phyloP scores from a whole-genome alignment of 2,888 invertebrate species.

The Teleogryllus oceanicus region DNA sequence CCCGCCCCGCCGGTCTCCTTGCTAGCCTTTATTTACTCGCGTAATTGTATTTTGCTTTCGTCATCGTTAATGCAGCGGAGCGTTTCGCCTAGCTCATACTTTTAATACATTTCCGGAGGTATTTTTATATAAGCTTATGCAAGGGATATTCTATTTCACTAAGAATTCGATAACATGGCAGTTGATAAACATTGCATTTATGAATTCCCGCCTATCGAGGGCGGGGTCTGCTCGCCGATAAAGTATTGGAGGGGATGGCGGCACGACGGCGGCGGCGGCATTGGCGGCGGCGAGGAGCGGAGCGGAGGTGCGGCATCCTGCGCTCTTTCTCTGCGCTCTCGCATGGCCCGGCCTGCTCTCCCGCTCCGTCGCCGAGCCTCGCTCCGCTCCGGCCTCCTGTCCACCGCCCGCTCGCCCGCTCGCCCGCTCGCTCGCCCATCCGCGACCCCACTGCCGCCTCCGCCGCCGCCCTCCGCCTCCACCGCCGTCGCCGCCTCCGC shows the following conservation, averaged over 20 bases:
- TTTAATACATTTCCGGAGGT: not conserved
- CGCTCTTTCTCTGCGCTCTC: too few relatives aligned
- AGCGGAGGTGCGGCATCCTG: too few relatives aligned
- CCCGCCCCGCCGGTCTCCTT: not conserved
- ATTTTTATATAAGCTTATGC: not conserved
- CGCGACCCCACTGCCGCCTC: conserved; percentile 12
- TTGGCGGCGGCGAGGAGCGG: too few relatives aligned
- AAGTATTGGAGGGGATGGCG: conserved; percentile 1
- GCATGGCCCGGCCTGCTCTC: not conserved
- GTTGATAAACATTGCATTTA: not conserved
- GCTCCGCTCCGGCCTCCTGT: not conserved
- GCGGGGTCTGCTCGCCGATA: not conserved
- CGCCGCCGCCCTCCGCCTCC: conserved; percentile 12
- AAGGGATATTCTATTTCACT: conserved; percentile 7
- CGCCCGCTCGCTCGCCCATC: conserved; percentile 1
- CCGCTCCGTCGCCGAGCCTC: not conserved
- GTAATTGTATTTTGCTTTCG: conserved; percentile 18
- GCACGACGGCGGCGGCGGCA: not conserved
- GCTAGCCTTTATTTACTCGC: not conserved
- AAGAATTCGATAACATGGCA: conserved; percentile 18
- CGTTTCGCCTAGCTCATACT: conserved; percentile 2
- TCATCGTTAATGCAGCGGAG: conserved; percentile 1
- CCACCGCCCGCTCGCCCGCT: not conserved
- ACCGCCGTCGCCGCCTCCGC: not conserved
- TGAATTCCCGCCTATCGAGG: conserved; percentile 18